These are phyloP conservation scores for Psettodes erumei DNA, from an alignment of 2,113 vertebrate genomes.

Conservation along the genomic window DNA sequence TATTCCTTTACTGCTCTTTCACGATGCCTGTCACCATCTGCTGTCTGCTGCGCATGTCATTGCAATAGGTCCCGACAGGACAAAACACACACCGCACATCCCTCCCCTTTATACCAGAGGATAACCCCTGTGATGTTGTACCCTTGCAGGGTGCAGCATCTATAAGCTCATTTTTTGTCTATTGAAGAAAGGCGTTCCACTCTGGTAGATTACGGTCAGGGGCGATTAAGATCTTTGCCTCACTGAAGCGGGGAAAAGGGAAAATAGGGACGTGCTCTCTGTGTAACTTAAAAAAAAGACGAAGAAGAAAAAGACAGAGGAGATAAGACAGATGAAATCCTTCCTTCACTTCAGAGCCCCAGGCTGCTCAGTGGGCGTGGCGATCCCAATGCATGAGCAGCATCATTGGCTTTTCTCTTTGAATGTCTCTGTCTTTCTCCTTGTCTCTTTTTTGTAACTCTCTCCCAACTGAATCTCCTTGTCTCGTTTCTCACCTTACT, in stretches of 20 bases:
- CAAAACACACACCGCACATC: slow-evolving; percentile 38
- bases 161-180: slow-evolving; percentile 74
- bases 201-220: slow-evolving; percentile 79
- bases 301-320: slow-evolving; percentile 45
- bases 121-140: slow-evolving; percentile 68
- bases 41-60: slow-evolving; percentile 18
- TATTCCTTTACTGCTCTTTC: slow-evolving; percentile 1
- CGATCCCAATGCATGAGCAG: slow-evolving; percentile 64
- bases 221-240: slow-evolving; percentile 82
- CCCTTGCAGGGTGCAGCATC: slow-evolving; percentile 64
- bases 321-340: slow-evolving; percentile 81
- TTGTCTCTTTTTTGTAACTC: slow-evolving; percentile 52
- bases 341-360: slow-evolving; percentile 67
- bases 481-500: slow-evolving; percentile 53
- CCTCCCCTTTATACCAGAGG: slow-evolving; percentile 49
- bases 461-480: slow-evolving; percentile 58
- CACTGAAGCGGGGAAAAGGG: slow-evolving; percentile 61
- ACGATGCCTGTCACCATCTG: slow-evolving; percentile 10
- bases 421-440: slow-evolving; percentile 61
- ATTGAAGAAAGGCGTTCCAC: slow-evolving; percentile 76
- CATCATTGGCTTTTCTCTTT: slow-evolving; percentile 61
- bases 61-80: slow-evolving; percentile 21
- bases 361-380: slow-evolving; percentile 66
- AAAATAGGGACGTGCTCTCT: slow-evolving; percentile 70
- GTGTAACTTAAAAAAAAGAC: slow-evolving; percentile 73